phyloP scores from a whole-genome alignment of 2,888 invertebrate species.

The Caenorhabditis sp. region DNA sequence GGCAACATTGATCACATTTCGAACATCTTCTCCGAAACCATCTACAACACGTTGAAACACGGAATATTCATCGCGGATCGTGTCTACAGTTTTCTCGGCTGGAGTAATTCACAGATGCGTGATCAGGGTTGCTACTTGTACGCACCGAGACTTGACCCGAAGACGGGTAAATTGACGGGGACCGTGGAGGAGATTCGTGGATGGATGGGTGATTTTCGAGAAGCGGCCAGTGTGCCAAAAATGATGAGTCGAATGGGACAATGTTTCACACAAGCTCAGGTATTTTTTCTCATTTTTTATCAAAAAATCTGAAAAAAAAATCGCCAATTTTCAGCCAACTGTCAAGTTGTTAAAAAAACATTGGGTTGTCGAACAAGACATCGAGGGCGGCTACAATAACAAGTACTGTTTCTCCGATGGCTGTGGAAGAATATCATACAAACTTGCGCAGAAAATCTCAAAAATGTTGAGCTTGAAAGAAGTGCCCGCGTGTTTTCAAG shows the following conservation, averaged over 20 bases:
- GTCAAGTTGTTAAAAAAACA: slow-evolving; percentile 32
- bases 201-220: slow-evolving; percentile 67
- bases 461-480: slow-evolving; percentile 34
- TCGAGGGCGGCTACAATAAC: slow-evolving; percentile 35
- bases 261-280: slow-evolving; percentile 70
- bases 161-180: slow-evolving; percentile 31
- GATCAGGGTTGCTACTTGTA: slow-evolving; percentile 69
- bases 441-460: slow-evolving; percentile 31
- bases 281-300: slow-evolving; percentile 19
- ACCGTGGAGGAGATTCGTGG: slow-evolving; percentile 43
- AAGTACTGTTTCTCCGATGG: slow-evolving; percentile 67
- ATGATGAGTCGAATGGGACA: slow-evolving; percentile 72
- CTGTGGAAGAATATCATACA: slow-evolving; percentile 35
- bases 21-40: slow-evolving; percentile 40
- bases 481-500: slow-evolving; percentile 60
- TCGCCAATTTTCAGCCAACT: slow-evolving; percentile 32
- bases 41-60: slow-evolving; percentile 44
- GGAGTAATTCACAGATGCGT: slow-evolving; percentile 69
- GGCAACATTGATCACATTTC: slow-evolving; percentile 44
- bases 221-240: slow-evolving; percentile 65
- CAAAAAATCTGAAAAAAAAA: neutral
- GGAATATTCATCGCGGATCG: slow-evolving; percentile 49
- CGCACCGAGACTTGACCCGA: slow-evolving; percentile 28
- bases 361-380: slow-evolving; percentile 50
- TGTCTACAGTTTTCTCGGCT: slow-evolving; percentile 63